These are phyloP conservation scores for Drosophila paulistorum DNA, from an alignment of 1,140 invertebrate species.

Conservation along the genomic window DNA sequence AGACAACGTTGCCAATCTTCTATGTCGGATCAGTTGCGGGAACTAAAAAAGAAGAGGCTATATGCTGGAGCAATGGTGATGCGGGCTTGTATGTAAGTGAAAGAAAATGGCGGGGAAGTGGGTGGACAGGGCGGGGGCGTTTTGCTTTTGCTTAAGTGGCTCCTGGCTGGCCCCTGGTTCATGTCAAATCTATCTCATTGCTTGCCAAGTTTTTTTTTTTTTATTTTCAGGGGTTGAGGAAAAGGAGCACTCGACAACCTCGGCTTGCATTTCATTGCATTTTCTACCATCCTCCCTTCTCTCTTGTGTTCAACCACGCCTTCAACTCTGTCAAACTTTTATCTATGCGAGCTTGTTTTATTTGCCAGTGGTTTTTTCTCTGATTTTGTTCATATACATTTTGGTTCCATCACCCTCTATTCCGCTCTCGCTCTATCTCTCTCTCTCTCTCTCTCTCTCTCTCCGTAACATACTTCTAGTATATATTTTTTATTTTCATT, in stretches of 20 bases:
- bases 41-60: neutral
- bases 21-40: constrained; percentile 55
- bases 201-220: constrained; percentile 48
- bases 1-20: constrained; percentile 67
- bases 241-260: constrained; percentile 41
- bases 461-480: constrained; percentile 11
- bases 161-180: constrained; percentile 59
- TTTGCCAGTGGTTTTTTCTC: constrained; percentile 38
- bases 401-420: neutral
- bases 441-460: neutral
- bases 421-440: neutral
- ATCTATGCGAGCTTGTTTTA: constrained; percentile 46
- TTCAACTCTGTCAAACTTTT: constrained; percentile 70
- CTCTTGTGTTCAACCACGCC: constrained; percentile 30
- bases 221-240: neutral
- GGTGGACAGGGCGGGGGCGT: constrained; percentile 3
- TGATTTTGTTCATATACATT: neutral
- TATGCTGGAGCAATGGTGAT: neutral
- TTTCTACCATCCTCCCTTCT: constrained; percentile 38
- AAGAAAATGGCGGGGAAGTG: neutral
- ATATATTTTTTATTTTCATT: constrained; percentile 14
- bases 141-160: constrained; percentile 63
- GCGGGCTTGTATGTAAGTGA: no score
- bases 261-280: constrained; percentile 69
- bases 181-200: constrained; percentile 63